These are phyloP conservation scores for Scolopax rusticola DNA, from an alignment of 2,797 vertebrate genomes.

Conservation along the genomic window DNA sequence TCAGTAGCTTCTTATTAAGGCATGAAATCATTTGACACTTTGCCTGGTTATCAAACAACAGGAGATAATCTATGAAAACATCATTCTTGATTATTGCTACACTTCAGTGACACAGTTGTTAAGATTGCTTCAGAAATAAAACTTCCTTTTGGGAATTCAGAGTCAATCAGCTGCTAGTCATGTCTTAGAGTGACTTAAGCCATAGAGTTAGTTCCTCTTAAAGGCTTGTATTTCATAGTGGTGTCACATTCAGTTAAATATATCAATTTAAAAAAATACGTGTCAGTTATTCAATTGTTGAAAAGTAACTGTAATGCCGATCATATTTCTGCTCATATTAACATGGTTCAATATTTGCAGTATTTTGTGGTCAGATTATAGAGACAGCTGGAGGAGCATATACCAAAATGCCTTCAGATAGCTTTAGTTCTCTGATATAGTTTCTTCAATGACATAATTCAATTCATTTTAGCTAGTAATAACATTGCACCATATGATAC, in stretches of 20 bases:
- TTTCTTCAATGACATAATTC: neutral
- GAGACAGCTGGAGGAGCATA: neutral
- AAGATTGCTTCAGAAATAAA: slow-evolving; percentile 20
- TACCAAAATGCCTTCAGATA: neutral
- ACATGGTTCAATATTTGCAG: neutral
- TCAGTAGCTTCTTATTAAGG: neutral
- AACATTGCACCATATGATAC: slow-evolving; percentile 37
- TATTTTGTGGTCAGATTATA: slow-evolving; percentile 13
- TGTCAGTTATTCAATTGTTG: neutral
- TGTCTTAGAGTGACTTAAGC: neutral
- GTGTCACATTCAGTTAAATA: neutral
- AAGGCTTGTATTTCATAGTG: neutral
- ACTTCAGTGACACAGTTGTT: neutral
- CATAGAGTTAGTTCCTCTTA: neutral
- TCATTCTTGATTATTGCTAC: neutral
- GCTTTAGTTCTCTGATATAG: neutral
- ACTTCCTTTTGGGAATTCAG: neutral
- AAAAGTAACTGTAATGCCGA: neutral
- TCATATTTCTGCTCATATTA: slow-evolving; percentile 3
- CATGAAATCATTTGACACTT: slow-evolving; percentile 10
- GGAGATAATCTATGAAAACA: slow-evolving; percentile 10
- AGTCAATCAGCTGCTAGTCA: neutral
- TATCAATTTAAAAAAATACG: neutral
- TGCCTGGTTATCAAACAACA: neutral
- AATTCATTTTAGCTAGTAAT: slow-evolving; percentile 22